phyloP scores from a whole-genome alignment of 1,140 invertebrate genomes.

The Drosophila athabasca region DNA sequence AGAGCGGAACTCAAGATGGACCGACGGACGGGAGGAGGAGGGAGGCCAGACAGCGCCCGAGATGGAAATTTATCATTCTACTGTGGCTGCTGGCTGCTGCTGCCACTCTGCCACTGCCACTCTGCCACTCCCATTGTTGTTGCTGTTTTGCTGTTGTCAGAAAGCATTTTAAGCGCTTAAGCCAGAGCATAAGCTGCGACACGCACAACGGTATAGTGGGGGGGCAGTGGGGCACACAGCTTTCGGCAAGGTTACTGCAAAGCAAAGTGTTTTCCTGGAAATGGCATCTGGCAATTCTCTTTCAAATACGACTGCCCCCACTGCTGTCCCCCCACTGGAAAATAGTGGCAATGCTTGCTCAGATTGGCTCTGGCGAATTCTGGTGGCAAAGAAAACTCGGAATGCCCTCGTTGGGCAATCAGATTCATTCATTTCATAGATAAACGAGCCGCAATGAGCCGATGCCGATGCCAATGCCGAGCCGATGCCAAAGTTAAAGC shows the following conservation, averaged over 20 bases:
- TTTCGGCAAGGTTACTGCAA: conserved; percentile 35
- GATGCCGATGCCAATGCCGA: conserved; percentile 19
- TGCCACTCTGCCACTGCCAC: too few relatives aligned
- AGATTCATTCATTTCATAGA: conserved; percentile 74
- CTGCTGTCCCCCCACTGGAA: conserved; percentile 7
- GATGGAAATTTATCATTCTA: conserved; percentile 71
- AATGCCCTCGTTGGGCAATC: conserved; percentile 46
- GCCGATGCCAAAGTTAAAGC: conserved; percentile 65
- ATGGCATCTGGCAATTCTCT: conserved; percentile 8
- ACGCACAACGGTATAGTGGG: conserved; percentile 51
- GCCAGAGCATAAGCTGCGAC: conserved; percentile 66
- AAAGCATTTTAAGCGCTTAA: conserved; percentile 80
- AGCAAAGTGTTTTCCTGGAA: conserved; percentile 3
- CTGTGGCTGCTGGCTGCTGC: conserved; percentile 9
- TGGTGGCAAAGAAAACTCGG: conserved; percentile 25
- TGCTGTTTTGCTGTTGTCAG: conserved; percentile 60
- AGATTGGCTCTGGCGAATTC: conserved; percentile 1
- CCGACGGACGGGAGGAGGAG: conserved; percentile 11
- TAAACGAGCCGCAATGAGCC: conserved; percentile 72
- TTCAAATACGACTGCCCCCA: conserved; percentile 2
- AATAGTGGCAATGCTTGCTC: conserved; percentile 23
- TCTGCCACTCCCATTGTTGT: conserved; percentile 7
- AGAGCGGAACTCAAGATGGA: conserved; percentile 32
- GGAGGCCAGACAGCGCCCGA: conserved; percentile 26
- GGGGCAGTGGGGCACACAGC: conserved; percentile 3